Base-by-base conservation (phyloP, 2,113 vertebrate genomes). In the Polypterus senegalus region DNA sequence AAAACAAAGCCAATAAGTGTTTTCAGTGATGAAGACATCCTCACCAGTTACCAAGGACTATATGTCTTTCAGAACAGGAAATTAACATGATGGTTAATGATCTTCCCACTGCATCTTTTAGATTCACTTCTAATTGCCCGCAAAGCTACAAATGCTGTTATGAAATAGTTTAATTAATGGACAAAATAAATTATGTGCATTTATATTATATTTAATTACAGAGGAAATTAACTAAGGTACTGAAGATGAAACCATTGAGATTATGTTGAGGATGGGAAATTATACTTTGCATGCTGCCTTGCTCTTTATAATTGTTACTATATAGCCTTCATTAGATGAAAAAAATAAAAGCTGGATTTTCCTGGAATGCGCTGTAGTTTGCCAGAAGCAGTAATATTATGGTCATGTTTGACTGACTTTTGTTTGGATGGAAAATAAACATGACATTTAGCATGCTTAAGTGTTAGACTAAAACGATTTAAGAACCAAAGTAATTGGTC, bases 101-200 rank as follows among this genome's bases (percentile, higher is more conserved):
- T 27, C 27, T 27, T 27, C 27, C 27, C 27, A 27, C 27, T 27
- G 27, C 27, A 27, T 27, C 1, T 27, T 27, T 27, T 27, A 27
- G 81, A 77, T 65, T 63, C 71, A 79, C 78, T 82, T 73, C 85
- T 86, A 86, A 87, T 84, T 82, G 76, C 74, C 77, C 66, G 69
- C 69, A 69, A 72, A 81, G 80, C 75, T 63, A 66, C 69, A 70
- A 64, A 60, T 75, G 78, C 70, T 76, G 70, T 83, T 77, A 79
- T 77, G 76, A 79, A 78, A 74, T 71, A 73, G 67, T 79, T 81
- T 81, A 65, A 63, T 84, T 85, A 83, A 85, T 73, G 76, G 83
- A 74, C 71, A 81, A 79, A 81, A 81, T 79, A 70, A 83, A 73
- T 63, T 63, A 54, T 73, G 69, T 73, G 73, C 75, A 64, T 47